These are phyloP conservation scores for Ochotona princeps DNA, from an alignment of 2,113 vertebrate genomes.

Conservation along the genomic window DNA sequence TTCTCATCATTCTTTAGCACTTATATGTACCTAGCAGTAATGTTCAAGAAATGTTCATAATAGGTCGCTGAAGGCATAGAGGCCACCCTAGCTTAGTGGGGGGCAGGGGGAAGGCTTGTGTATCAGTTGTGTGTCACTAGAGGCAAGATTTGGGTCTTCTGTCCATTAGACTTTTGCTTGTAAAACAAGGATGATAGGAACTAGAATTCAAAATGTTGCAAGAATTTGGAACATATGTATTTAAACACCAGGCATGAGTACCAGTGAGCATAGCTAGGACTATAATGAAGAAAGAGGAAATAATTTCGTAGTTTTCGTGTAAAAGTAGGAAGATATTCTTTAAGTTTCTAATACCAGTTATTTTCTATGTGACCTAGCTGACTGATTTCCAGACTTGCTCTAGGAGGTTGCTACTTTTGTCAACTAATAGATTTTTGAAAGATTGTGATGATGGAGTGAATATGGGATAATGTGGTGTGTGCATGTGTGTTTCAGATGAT, in stretches of 20 bases:
- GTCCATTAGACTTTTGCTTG: background rate
- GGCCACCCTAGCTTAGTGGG: background rate
- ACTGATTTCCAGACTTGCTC: slow-evolving; percentile 21
- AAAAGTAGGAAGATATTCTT: slow-evolving; percentile 33
- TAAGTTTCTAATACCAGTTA: background rate
- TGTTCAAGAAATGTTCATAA: background rate
- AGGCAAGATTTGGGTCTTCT: slow-evolving; percentile 16
- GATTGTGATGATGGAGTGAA: background rate
- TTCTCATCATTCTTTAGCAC: background rate
- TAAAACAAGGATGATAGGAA: background rate
- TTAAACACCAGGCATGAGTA: background rate
- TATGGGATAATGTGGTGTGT: background rate
- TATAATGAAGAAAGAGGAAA: background rate
- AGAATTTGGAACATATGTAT: too few species aligned
- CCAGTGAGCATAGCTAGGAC: background rate
- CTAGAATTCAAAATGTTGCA: too few species aligned
- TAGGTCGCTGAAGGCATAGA: background rate
- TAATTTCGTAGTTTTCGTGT: slow-evolving; percentile 1
- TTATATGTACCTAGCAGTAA: background rate
- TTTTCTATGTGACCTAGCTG: slow-evolving; percentile 28
- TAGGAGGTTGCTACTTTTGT: background rate
- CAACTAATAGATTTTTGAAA: slow-evolving; percentile 5
- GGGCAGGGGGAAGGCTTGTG: background rate
- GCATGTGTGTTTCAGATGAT: background rate
- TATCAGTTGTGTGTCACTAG: background rate